Percentiles rank a stretch among this genome's conserved stretches.
Conservation (phyloP, 92 coral and sea anemone species). For the Chrysogorgia sp. region DNA sequence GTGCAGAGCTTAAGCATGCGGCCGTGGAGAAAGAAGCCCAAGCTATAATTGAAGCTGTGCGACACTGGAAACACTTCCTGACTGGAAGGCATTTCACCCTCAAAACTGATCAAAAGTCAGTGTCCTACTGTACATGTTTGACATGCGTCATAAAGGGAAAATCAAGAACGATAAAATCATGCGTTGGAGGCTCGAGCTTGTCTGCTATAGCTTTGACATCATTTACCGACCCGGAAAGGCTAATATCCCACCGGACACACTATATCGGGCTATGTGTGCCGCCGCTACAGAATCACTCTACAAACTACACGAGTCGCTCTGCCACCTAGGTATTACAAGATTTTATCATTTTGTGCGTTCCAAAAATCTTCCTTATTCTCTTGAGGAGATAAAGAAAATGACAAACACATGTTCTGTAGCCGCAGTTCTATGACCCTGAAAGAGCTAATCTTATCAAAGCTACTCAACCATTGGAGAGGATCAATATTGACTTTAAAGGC, state of each 20-base stretch:
- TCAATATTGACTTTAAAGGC: slow-evolving; percentile 51
- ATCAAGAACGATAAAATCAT: slow-evolving; percentile 33
- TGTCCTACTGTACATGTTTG: slow-evolving; percentile 21
- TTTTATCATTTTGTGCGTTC: slow-evolving; percentile 60
- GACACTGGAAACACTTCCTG: slow-evolving; percentile 20
- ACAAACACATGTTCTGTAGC: slow-evolving; percentile 21
- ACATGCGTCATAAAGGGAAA: slow-evolving; percentile 4
- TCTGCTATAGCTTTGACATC: slow-evolving; percentile 5
- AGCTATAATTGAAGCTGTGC: neutral
- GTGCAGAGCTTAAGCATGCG: slow-evolving; percentile 43
- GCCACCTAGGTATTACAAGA: slow-evolving; percentile 68
- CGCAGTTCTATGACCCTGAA: slow-evolving; percentile 44
- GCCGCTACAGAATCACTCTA: slow-evolving; percentile 1
- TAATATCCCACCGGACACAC: slow-evolving; percentile 11
- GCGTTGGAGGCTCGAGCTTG: slow-evolving; percentile 9
- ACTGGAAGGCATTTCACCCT: slow-evolving; percentile 11
- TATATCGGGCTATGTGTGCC: slow-evolving; percentile 17
- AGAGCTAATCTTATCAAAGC: slow-evolving; percentile 20
- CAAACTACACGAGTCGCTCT: slow-evolving; percentile 59
- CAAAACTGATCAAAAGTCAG: slow-evolving; percentile 52
- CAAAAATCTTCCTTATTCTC: slow-evolving; percentile 61
- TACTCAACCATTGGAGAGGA: slow-evolving; percentile 45
- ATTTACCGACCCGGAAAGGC: neutral
- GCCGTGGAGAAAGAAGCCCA: slow-evolving; percentile 14
- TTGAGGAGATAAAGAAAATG: slow-evolving; percentile 41